Evolutionary conservation across 1,140 invertebrate genomes (phyloP).

Genomic region (Psix sp.): DNA sequence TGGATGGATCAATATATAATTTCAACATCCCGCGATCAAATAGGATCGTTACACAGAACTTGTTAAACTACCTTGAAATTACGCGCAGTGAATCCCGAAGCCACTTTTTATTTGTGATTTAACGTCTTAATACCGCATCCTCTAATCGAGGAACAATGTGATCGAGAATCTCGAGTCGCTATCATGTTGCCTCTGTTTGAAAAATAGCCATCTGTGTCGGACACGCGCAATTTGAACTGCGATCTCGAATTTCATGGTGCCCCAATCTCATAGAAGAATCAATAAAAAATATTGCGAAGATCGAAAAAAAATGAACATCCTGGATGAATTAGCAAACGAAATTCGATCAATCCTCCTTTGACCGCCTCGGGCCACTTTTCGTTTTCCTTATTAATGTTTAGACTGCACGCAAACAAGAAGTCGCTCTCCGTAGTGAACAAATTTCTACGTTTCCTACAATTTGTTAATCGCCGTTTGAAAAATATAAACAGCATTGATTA

Average conservation of each 20-base stretch:
- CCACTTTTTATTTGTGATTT: constrained; percentile 33
- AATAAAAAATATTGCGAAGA: constrained; percentile 17
- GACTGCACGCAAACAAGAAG: constrained; percentile 24
- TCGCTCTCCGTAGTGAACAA: neutral
- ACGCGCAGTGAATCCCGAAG: constrained; percentile 24
- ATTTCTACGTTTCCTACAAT: too few relatives aligned
- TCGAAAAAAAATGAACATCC: constrained; percentile 12
- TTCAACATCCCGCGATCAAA: too few relatives aligned
- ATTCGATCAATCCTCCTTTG: constrained; percentile 43
- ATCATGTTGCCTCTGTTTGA: constrained; percentile 24
- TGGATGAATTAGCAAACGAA: constrained; percentile 28
- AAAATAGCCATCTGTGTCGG: constrained; percentile 32
- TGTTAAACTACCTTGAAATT: constrained; percentile 11
- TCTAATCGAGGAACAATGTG: constrained; percentile 43
- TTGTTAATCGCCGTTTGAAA: too few relatives aligned
- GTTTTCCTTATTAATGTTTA: constrained; percentile 31
- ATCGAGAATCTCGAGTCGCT: constrained; percentile 26
- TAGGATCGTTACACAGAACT: too few relatives aligned
- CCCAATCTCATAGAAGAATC: neutral
- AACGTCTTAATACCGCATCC: constrained; percentile 50
- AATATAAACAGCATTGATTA: too few relatives aligned
- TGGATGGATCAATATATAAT: too few relatives aligned
- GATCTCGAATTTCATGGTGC: constrained; percentile 44
- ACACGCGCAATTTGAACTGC: constrained; percentile 39
- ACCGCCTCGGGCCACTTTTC: constrained; percentile 15